Conservation (phyloP, 1,140 invertebrate species). For the Globodera ellingtonae region DNA sequence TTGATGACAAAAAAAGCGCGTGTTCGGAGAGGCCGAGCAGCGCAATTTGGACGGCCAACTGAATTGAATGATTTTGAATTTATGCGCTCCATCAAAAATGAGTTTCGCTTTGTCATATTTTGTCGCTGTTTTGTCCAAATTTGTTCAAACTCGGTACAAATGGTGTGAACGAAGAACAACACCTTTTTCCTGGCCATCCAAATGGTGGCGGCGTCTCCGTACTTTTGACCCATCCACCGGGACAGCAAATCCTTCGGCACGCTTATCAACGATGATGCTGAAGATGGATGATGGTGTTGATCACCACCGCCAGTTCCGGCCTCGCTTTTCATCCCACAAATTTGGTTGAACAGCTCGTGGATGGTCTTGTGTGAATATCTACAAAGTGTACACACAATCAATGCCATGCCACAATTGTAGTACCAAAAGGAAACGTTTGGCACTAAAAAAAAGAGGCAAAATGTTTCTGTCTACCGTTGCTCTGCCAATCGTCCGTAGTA, state of each 20-base stretch:
- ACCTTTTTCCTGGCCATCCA: conserved; percentile 39
- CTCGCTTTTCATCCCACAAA: conserved; percentile 15
- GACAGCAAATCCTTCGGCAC: conserved; percentile 32
- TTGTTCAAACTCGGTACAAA: too few relatives aligned
- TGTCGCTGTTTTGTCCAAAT: neutral
- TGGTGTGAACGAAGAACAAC: neutral
- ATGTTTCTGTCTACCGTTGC: conserved; percentile 5
- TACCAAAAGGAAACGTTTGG: too few relatives aligned
- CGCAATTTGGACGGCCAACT: conserved; percentile 38
- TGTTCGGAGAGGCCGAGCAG: conserved; percentile 34
- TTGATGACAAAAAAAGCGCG: conserved; percentile 34
- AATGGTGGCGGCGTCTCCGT: conserved; percentile 19
- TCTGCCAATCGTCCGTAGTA: conserved; percentile 33
- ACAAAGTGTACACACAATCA: neutral
- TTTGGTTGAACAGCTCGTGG: conserved; percentile 36
- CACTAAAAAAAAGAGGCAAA: neutral
- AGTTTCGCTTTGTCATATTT: neutral
- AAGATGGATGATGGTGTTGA: conserved; percentile 14
- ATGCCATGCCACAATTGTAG: too few relatives aligned
- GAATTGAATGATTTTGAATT: conserved; percentile 10
- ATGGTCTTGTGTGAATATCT: conserved; percentile 38
- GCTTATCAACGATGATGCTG: neutral
- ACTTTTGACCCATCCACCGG: conserved; percentile 27
- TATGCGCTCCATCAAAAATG: neutral
- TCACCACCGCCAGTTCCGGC: neutral